Percentiles rank a stretch among this genome's conserved stretches.
phyloP scores from a whole-genome alignment of 1,140 invertebrate genomes.

The Lordiphosa collinella region DNA sequence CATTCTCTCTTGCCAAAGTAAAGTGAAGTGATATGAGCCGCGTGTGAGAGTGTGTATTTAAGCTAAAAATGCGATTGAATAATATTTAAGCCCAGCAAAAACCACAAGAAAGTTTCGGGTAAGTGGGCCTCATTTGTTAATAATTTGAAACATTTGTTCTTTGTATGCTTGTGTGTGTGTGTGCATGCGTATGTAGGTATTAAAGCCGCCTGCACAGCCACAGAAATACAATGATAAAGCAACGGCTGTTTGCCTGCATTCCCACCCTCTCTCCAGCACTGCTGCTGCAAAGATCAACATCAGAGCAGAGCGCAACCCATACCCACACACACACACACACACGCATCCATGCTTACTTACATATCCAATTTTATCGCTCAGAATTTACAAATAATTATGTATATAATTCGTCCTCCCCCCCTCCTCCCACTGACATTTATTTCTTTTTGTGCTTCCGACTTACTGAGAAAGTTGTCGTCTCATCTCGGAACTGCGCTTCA shows the following conservation, averaged over 20 bases:
- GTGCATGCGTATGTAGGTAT: background rate
- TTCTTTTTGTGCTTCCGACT: background rate
- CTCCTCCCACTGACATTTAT: background rate
- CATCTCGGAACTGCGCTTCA: background rate
- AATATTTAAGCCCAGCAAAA: no score
- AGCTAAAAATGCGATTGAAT: slow-evolving; percentile 3
- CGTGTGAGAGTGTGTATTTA: slow-evolving; percentile 2
- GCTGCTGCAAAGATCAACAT: slow-evolving; percentile 18
- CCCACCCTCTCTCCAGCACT: slow-evolving; percentile 13
- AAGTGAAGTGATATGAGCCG: background rate
- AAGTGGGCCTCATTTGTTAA: slow-evolving; percentile 23
- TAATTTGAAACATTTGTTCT: slow-evolving; percentile 21
- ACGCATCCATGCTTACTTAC: background rate
- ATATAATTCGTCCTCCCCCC: background rate
- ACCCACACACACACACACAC: background rate
- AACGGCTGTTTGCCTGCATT: slow-evolving; percentile 40
- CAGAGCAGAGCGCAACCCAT: slow-evolving; percentile 1
- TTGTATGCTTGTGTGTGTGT: background rate
- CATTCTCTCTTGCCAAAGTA: background rate
- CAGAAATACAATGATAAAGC: slow-evolving; percentile 23
- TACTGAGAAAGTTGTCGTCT: slow-evolving; percentile 1
- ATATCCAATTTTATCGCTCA: no score
- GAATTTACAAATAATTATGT: background rate
- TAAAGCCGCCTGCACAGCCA: background rate
- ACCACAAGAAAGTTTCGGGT: no score